phyloP scores from a whole-genome alignment of 1,140 invertebrate species.

The Leptonema lineaticorne region DNA sequence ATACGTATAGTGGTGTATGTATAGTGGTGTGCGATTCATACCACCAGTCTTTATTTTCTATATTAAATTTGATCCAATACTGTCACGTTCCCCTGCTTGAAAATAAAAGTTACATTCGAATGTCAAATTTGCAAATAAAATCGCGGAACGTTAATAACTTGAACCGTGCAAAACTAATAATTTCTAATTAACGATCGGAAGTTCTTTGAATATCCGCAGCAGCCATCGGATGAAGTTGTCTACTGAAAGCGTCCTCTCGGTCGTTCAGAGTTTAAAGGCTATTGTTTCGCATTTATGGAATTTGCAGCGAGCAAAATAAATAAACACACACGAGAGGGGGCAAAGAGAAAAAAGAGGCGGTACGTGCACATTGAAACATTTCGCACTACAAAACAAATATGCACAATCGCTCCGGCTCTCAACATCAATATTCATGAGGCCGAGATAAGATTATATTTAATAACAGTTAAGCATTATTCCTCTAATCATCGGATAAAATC shows the following conservation, averaged over 20 bases:
- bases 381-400: neutral
- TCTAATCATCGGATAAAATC: slow-evolving; percentile 36
- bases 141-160: too few species aligned
- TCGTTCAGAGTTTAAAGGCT: neutral
- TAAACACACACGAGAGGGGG: too few species aligned
- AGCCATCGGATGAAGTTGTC: neutral
- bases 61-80: too few species aligned
- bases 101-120: too few species aligned
- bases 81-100: too few species aligned
- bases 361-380: neutral
- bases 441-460: slow-evolving; percentile 39
- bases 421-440: slow-evolving; percentile 38
- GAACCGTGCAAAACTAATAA: neutral
- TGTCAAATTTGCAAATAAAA: too few species aligned
- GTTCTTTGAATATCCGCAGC: too few species aligned
- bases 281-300: neutral
- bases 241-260: neutral
- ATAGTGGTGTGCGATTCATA: too few species aligned
- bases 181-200: neutral
- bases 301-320: too few species aligned
- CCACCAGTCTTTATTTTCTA: too few species aligned
- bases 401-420: neutral
- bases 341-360: too few species aligned
- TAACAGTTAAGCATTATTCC: slow-evolving; percentile 39
- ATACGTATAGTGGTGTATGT: too few species aligned